Percentiles rank a stretch among this genome's conserved stretches.
Conservation (phyloP, 2,113 vertebrate species). For the Microcebus griseorufus region DNA sequence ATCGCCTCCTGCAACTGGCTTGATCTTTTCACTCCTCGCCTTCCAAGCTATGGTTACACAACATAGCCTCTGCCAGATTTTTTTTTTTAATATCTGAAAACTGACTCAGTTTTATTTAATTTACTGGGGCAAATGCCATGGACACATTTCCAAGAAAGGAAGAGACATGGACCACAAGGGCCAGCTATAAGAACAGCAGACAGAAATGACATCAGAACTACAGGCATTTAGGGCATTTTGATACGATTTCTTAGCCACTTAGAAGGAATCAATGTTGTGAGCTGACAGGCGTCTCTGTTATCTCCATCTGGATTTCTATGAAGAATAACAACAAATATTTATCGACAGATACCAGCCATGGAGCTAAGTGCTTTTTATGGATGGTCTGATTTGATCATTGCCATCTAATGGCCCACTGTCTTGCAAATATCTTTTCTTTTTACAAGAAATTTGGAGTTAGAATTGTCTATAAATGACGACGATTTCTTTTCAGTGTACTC, state of each 20-base stretch:
- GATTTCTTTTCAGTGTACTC: background rate
- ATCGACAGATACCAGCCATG: background rate
- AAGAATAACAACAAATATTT: constrained; percentile 43
- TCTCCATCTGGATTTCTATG: background rate
- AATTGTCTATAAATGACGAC: background rate
- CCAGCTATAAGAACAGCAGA: background rate
- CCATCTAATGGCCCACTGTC: background rate
- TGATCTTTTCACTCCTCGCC: constrained; percentile 36
- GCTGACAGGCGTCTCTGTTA: background rate
- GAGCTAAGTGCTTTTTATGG: background rate
- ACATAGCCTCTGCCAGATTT: constrained; percentile 57
- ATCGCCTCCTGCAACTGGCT: background rate
- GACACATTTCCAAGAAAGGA: constrained; percentile 61
- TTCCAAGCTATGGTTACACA: constrained; percentile 64
- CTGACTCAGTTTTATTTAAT: constrained; percentile 72
- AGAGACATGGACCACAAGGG: background rate
- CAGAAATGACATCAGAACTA: constrained; percentile 29
- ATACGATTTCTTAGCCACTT: background rate
- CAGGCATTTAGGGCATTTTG: background rate
- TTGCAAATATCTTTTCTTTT: constrained; percentile 19
- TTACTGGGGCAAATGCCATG: constrained; percentile 50
- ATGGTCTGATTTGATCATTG: constrained; percentile 14
- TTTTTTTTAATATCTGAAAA: constrained; percentile 27
- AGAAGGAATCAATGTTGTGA: background rate
- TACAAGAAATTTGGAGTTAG: background rate